Percentiles rank a stretch among this genome's conserved stretches.
Conservation (phyloP, 2,888 invertebrate genomes). For the Caenorhabditis afra region DNA sequence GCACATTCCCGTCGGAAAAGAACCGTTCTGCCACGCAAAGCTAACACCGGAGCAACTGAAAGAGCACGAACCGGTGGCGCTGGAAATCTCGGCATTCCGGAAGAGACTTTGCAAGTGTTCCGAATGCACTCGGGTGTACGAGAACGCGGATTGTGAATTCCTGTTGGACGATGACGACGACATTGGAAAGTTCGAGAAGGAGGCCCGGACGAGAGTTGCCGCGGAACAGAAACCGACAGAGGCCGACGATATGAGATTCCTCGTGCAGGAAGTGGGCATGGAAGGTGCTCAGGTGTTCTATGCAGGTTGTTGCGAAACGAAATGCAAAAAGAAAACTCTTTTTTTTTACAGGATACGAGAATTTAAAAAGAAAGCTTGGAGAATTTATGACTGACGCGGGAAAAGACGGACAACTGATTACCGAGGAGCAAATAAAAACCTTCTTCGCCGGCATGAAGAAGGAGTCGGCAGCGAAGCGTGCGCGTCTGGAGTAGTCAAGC, state of each 20-base stretch:
- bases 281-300: conserved; percentile 56
- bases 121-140: conserved; percentile 55
- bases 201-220: conserved; percentile 38
- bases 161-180: conserved; percentile 70
- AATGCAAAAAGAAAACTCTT: neutral
- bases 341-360: conserved; percentile 56
- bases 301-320: conserved; percentile 43
- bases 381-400: conserved; percentile 38
- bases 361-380: conserved; percentile 61
- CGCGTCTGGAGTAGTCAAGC: conserved; percentile 31
- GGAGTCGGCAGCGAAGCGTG: conserved; percentile 27
- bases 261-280: conserved; percentile 56
- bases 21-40: conserved; percentile 27
- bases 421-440: conserved; percentile 55
- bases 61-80: neutral
- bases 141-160: conserved; percentile 64
- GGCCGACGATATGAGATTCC: conserved; percentile 37
- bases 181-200: conserved; percentile 59
- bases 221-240: conserved; percentile 16
- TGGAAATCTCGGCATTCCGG: conserved; percentile 19
- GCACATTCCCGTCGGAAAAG: conserved; percentile 16
- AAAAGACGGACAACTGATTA: conserved; percentile 47
- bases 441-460: conserved; percentile 59
- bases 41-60: neutral
- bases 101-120: conserved; percentile 61